Base-by-base conservation (phyloP, 2,113 vertebrate species). In the Pterocles gutturalis region DNA sequence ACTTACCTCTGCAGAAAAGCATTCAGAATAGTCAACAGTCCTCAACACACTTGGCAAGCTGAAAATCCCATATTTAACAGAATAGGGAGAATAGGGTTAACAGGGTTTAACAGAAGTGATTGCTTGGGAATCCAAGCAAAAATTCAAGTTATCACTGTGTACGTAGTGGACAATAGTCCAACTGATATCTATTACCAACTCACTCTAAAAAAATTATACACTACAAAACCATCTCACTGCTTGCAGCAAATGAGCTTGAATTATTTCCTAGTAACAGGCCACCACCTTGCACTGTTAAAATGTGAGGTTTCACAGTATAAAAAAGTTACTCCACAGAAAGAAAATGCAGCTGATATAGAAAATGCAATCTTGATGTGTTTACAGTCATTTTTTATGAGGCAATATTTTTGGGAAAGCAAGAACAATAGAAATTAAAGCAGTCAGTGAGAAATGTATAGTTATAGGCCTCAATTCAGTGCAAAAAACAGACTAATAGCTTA, bases 381-480 rank as follows among this genome's bases (percentile, higher is more conserved):
- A 96, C 92, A 97, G 94, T 96, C 31, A 91, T 92, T 95, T 81
- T 70, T 96, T 66, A 91, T 4, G 75, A 96, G 95, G 91, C 90
- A 76, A 17, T 83, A 45, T 82, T 93, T 95, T 89, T 64, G 36
- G 70, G 87, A 92, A 91, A 96, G 93, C 90, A 87, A 84, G 91
- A 92, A 72, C 77, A 83, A 76, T 14, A 79, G n/a, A 92, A 94
- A 94, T 89, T 72, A 95, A 95, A 97, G 94, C 89, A 97, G 95
- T 73, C 87, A 83, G 80, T 85, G 86, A 92, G 89, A 92, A 97
- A 96, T 38, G 70, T 79, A 84, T 41, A 93, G 81, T 93, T 95
- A 96, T 51, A 96, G 94, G 95, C 95, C 96, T 96, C 86, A 82
- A 41, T 95, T 95, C 96, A 97, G 94, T 97, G 97, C 95, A 97